Conservation (phyloP, 1,140 invertebrate genomes). For the Varroa destructor region DNA sequence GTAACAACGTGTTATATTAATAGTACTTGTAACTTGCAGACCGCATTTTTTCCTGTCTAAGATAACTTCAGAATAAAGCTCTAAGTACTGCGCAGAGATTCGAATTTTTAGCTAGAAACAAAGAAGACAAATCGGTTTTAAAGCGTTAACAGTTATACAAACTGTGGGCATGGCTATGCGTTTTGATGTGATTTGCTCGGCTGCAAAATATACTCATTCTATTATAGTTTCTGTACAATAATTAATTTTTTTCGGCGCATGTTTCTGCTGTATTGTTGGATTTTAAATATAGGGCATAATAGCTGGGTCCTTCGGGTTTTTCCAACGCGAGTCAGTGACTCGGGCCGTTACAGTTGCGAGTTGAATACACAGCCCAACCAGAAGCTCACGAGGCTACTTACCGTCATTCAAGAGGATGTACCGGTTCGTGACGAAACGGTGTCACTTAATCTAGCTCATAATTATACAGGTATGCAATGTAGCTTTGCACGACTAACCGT, state of each 20-base stretch:
- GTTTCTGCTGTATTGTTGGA: not conserved
- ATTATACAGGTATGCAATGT: constrained; percentile 11
- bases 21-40: too few species aligned
- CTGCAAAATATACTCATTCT: too few species aligned
- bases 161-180: too few species aligned
- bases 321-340: constrained; percentile 51
- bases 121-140: too few species aligned
- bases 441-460: constrained; percentile 21
- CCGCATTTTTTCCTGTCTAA: too few species aligned
- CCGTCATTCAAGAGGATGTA: constrained; percentile 45
- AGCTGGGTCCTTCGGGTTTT: constrained; percentile 69
- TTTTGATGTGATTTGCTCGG: too few species aligned
- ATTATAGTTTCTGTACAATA: too few species aligned
- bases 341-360: constrained; percentile 64
- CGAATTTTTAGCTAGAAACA: too few species aligned
- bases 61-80: too few species aligned
- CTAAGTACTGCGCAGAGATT: too few species aligned
- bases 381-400: constrained; percentile 57
- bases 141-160: too few species aligned
- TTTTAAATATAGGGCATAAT: constrained; percentile 49
- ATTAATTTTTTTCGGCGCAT: not conserved
- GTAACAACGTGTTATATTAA: too few species aligned
- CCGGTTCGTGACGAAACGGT: constrained; percentile 31
- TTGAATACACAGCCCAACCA: constrained; percentile 62
- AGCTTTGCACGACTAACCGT: not conserved